phyloP scores from a whole-genome alignment of 2,113 vertebrate genomes.

The Cygnus atratus region DNA sequence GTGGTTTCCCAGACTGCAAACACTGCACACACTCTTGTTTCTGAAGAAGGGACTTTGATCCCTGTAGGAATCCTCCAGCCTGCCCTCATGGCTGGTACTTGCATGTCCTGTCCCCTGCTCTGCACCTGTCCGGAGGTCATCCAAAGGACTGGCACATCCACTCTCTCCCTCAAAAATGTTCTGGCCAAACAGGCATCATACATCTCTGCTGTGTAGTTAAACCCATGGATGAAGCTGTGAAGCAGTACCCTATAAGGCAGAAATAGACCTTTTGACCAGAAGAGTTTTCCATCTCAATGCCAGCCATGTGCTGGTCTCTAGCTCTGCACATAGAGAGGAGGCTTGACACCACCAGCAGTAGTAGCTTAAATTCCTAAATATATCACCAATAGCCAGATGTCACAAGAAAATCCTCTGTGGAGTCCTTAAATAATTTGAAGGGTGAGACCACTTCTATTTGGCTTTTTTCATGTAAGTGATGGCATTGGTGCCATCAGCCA shows the following conservation, averaged over 20 bases:
- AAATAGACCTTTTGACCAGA: neutral
- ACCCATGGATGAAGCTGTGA: neutral
- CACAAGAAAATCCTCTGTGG: neutral
- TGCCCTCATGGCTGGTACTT: fast-evolving
- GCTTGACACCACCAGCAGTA: neutral
- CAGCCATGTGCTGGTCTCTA: neutral
- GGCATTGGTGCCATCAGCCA: neutral
- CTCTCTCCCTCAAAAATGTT: neutral
- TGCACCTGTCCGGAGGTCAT: neutral
- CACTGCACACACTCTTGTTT: neutral
- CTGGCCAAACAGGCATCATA: neutral
- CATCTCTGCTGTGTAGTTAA: neutral
- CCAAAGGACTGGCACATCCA: fast-evolving
- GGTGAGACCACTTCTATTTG: neutral
- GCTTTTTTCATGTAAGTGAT: neutral
- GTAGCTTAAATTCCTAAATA: neutral
- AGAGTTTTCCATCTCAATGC: neutral
- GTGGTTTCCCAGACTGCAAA: neutral
- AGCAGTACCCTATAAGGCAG: neutral
- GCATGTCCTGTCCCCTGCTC: neutral
- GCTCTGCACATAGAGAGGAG: neutral
- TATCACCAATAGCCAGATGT: neutral
- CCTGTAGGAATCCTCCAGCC: neutral
- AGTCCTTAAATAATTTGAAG: neutral
- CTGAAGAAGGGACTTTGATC: neutral